Evolutionary conservation across 2,113 vertebrate species (phyloP).

Genomic region (Hirundichthys speculiger): DNA sequence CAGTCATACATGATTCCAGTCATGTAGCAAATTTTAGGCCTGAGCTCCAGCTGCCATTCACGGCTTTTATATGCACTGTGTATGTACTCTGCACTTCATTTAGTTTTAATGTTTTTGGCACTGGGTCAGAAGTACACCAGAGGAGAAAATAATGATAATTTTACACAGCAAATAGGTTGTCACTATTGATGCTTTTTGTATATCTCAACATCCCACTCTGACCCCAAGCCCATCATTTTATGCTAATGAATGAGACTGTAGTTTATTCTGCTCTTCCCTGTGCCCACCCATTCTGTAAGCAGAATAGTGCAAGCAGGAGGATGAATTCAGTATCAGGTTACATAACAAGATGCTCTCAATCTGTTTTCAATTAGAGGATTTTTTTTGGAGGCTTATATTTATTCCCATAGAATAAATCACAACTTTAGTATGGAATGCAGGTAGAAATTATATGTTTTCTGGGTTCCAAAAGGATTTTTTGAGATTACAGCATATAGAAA

Average conservation of each 20-base stretch:
- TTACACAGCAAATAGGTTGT: too few species aligned
- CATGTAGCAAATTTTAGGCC: conserved; percentile 37
- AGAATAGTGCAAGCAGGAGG: conserved; percentile 20
- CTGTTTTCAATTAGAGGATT: conserved; percentile 56
- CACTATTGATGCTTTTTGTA: too few species aligned
- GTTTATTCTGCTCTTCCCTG: background rate
- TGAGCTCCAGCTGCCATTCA: conserved; percentile 6
- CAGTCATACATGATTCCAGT: conserved; percentile 15
- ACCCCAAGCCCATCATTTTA: background rate
- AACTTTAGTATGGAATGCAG: conserved; percentile 26
- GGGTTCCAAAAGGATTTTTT: conserved; percentile 6
- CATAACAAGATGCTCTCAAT: conserved; percentile 43
- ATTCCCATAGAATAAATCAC: conserved; percentile 37
- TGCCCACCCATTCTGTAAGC: conserved; percentile 12
- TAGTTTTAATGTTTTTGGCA: background rate
- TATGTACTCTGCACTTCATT: background rate
- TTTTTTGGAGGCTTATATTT: conserved; percentile 34
- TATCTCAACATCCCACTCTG: too few species aligned
- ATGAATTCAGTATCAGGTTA: conserved; percentile 57
- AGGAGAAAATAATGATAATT: too few species aligned
- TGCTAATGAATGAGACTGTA: background rate
- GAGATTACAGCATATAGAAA: conserved; percentile 13
- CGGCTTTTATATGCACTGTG: background rate
- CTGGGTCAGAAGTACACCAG: background rate
- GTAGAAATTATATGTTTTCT: conserved; percentile 4